Percentiles rank a stretch among this genome's conserved stretches.
Evolutionary conservation across 1,140 invertebrate species (phyloP).

Genomic region (Periplaneta americana): DNA sequence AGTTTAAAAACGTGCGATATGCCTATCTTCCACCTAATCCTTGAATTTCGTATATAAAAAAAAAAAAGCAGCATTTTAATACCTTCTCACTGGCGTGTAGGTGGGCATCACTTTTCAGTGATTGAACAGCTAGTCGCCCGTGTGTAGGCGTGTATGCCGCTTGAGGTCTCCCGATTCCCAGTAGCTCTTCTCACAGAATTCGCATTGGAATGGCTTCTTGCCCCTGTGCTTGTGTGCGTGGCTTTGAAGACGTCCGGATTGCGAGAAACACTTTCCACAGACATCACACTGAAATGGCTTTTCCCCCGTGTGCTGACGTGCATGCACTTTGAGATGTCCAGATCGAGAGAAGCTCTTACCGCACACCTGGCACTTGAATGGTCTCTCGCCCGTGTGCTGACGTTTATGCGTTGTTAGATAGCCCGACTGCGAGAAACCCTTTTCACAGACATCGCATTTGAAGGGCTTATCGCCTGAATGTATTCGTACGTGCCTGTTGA

Average conservation of each 20-base stretch:
- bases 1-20: too few species aligned
- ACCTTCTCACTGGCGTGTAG: too few species aligned
- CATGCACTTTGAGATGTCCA: not conserved
- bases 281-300: not conserved
- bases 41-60: too few species aligned
- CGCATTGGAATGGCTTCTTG: too few species aligned
- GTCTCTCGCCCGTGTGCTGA: not conserved
- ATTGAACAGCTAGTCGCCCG: too few species aligned
- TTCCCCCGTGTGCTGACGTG: not conserved
- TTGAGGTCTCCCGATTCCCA: too few species aligned
- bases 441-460: constrained; percentile 42
- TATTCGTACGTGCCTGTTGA: constrained; percentile 30
- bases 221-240: too few species aligned
- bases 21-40: too few species aligned
- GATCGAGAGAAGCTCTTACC: not conserved
- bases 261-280: not conserved
- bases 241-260: not conserved
- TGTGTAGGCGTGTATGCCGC: too few species aligned
- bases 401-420: not conserved
- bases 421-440: constrained; percentile 38
- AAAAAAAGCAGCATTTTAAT: too few species aligned
- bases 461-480: constrained; percentile 54
- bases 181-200: too few species aligned
- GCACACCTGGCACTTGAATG: not conserved
- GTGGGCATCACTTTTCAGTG: too few species aligned